A percentile compares a stretch with the other conserved stretches of the same genome.
Conservation (phyloP, 2,797 vertebrate genomes). For the Coilia nasus region DNA sequence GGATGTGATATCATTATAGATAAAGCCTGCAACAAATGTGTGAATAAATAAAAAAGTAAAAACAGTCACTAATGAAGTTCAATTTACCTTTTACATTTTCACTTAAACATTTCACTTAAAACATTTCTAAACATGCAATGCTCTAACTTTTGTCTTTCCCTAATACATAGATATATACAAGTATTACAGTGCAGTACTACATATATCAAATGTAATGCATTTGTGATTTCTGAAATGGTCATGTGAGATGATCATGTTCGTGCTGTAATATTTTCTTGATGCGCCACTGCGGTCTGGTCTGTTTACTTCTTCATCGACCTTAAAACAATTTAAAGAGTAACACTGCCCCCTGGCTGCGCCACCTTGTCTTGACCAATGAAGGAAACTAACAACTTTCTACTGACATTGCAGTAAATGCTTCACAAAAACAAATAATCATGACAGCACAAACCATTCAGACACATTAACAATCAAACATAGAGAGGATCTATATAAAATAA, state of each 20-base stretch:
- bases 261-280: neutral
- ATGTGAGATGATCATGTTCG: neutral
- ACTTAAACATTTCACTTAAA: too few relatives aligned
- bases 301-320: neutral
- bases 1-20: too few relatives aligned
- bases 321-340: neutral
- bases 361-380: neutral
- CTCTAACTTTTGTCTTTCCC: too few relatives aligned
- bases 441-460: neutral
- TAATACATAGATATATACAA: neutral
- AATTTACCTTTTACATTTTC: neutral
- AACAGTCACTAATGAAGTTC: neutral
- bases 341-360: slow-evolving; percentile 59
- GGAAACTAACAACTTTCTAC: neutral
- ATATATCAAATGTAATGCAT: neutral
- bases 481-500: neutral
- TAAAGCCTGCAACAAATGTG: too few relatives aligned
- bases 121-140: too few relatives aligned
- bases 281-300: neutral
- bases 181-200: neutral
- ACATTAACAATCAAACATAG: neutral
- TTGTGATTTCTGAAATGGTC: neutral
- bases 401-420: neutral
- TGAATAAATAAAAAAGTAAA: neutral
- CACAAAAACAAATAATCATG: neutral